phyloP scores from a whole-genome alignment of 2,797 vertebrate species.

The Sebastes kiyomatsui region DNA sequence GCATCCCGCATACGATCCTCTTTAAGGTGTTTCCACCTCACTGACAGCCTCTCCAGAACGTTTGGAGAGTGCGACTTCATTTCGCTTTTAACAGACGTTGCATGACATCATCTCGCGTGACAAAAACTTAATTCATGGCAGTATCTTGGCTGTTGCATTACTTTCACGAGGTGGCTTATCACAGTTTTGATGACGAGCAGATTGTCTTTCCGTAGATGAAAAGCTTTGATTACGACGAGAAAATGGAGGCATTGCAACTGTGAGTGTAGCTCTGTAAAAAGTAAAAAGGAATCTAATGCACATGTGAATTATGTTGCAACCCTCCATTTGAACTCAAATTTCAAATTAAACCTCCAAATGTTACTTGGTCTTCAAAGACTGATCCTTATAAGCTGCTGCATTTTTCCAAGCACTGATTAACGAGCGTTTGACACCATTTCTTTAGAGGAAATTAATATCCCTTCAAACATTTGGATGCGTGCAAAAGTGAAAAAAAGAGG shows the following conservation, averaged over 20 bases:
- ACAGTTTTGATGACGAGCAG: background rate
- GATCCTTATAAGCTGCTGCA: background rate
- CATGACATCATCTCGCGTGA: conserved; percentile 68
- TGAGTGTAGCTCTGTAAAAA: background rate
- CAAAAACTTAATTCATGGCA: conserved; percentile 38
- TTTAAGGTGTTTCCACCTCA: conserved; percentile 1
- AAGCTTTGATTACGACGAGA: background rate
- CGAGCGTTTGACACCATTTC: background rate
- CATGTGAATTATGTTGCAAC: background rate
- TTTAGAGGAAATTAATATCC: conserved; percentile 15
- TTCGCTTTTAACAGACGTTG: conserved; percentile 36
- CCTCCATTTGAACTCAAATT: background rate
- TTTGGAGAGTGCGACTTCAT: conserved; percentile 21
- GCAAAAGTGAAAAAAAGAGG: conserved; percentile 19
- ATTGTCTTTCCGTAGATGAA: conserved; percentile 1
- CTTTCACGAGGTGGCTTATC: conserved; percentile 20
- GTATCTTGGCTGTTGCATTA: conserved; percentile 16
- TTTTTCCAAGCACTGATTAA: background rate
- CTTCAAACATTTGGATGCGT: conserved; percentile 10
- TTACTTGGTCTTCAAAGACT: background rate
- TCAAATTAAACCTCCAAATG: background rate
- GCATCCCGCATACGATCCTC: background rate
- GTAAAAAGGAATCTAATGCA: background rate
- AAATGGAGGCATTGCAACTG: background rate
- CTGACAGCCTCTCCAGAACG: conserved; percentile 27